Evolutionary conservation across 2,797 vertebrate genomes (phyloP), one percentile per base, ranked within the genome.

Genomic region (Spinus pinus): DNA sequence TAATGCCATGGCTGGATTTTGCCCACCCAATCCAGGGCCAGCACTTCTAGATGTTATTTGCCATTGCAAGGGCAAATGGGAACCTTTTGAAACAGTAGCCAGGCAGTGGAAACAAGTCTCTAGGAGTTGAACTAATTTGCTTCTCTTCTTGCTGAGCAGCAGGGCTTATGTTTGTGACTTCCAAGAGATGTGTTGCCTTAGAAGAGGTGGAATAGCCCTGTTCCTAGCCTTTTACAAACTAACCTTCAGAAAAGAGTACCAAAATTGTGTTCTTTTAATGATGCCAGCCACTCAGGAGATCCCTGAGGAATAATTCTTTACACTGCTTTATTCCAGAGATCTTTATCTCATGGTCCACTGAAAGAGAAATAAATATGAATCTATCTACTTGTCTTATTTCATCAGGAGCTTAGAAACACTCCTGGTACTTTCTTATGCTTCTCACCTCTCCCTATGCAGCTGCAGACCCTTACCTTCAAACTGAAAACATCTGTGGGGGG

Each of bases 331-430:
- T 81, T 81, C 47, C 30, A 54, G 75, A 46, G 27, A 60, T 39
- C 33, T 84, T 94, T 91, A 50, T 80, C 49, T 28, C 24, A 13
- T n/a, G 18, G 72, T 47, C 16, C 20, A 50, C 35, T 7, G 6
- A 72, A 93, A 81, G 14, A 30, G 14, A 88, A 91, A 78, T 50
- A 91, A 90, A 65, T 69, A 56, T 15, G 16, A 51, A 47, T 51
- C 33, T 86, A 50, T 20, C 7, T 53, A 18, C 23, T 73, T 83
- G 35, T 12, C 25, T 78, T 69, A 30, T 33, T 16, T 41, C 8
- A 51, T 3, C 28, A 56, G 49, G 24, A 90, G 15, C 44, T 79
- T 37, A 72, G 61, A 69, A 94, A 30, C 19, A 28, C 6, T 61
- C 9, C 25, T 66, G 23, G 35, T 72, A 21, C 46, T 49, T 74